Evolutionary conservation across 2,113 vertebrate genomes (phyloP).

Genomic region (Brachyhypopomus occidentalis): DNA sequence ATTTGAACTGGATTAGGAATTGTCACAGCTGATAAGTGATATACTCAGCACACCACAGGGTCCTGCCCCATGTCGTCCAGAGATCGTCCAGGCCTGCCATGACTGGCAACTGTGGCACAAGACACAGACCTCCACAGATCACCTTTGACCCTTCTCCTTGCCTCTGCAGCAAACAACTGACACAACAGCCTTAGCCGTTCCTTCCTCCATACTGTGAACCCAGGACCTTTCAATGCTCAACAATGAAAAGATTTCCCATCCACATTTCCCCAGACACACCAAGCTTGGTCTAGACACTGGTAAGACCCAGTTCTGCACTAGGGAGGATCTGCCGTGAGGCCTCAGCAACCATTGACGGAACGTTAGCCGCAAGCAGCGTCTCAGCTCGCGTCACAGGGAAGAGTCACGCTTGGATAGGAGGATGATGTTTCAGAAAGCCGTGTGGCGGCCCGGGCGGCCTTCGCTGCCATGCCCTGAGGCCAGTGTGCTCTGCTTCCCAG

Average conservation of each 20-base stretch:
- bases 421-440: background rate
- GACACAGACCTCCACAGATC: constrained; percentile 7
- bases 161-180: background rate
- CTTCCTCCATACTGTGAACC: background rate
- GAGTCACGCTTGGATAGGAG: background rate
- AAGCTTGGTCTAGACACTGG: background rate
- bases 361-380: background rate
- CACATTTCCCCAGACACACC: background rate
- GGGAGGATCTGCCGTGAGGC: too few relatives aligned
- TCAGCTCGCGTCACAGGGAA: background rate
- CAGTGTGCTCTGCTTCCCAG: constrained; percentile 6
- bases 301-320: background rate
- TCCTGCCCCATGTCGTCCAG: background rate
- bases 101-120: background rate
- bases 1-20: constrained; percentile 34
- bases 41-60: constrained; percentile 1
- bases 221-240: background rate
- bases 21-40: constrained; percentile 39
- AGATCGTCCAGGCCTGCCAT: background rate
- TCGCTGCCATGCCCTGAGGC: background rate
- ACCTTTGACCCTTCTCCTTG: background rate
- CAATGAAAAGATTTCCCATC: too few relatives aligned
- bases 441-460: background rate
- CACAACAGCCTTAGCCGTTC: background rate
- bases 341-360: background rate